Conservation (phyloP, 92 coral and sea anemone genomes). For the Diadumene lineata region DNA sequence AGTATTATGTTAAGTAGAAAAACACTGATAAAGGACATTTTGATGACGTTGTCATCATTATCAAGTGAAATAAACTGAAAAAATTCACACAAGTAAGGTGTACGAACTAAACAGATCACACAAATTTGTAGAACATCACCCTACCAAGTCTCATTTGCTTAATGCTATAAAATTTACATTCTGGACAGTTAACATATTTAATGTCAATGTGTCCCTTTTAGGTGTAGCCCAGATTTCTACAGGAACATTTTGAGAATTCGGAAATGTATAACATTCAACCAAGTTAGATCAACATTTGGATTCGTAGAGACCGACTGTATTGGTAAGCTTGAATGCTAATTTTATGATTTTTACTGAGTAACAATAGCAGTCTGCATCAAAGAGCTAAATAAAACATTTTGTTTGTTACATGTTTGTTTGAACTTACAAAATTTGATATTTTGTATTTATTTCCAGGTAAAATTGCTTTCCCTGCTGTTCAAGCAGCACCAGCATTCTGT, state of each 20-base stretch:
- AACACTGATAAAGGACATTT: background rate
- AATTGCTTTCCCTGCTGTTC: slow-evolving; percentile 98
- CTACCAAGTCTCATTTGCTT: no score
- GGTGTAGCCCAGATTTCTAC: slow-evolving; percentile 90
- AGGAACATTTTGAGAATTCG: slow-evolving; percentile 88
- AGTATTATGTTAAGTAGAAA: slow-evolving; percentile 1
- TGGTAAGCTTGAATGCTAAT: no score
- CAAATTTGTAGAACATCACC: no score
- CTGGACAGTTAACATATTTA: background rate
- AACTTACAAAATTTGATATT: background rate
- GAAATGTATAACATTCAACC: slow-evolving; percentile 94
- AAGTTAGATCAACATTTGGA: slow-evolving; percentile 95
- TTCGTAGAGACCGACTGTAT: slow-evolving; percentile 93
- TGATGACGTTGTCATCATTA: no score
- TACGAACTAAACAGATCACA: no score
- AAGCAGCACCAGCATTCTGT: slow-evolving; percentile 94
- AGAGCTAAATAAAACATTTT: no score
- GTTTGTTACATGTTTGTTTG: background rate
- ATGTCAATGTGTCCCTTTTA: slow-evolving; percentile 29
- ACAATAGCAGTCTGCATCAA: no score
- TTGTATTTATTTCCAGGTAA: slow-evolving; percentile 62
- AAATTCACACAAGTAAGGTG: no score
- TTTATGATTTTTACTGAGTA: no score
- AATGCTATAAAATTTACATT: no score
- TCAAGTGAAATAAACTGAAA: no score